phyloP scores from a whole-genome alignment of 2,888 invertebrate genomes.

The Nomada ruficornis region DNA sequence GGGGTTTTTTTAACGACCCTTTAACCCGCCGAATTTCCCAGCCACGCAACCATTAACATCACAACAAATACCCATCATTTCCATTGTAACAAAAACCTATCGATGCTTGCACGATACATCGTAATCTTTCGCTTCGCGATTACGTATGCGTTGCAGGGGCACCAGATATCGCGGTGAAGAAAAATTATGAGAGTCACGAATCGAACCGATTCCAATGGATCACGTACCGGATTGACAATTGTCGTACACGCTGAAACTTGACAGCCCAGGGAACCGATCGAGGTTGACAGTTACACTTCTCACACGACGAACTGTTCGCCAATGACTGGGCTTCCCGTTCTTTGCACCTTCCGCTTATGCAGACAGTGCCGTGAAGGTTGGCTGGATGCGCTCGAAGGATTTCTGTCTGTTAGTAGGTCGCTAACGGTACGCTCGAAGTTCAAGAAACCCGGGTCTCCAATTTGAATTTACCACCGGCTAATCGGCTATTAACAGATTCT shows the following conservation, averaged over 20 bases:
- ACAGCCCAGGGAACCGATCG: slow-evolving; percentile 34
- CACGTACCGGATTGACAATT: slow-evolving; percentile 42
- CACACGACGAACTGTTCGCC: slow-evolving; percentile 67
- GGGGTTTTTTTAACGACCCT: too few species aligned
- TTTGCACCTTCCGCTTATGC: slow-evolving; percentile 43
- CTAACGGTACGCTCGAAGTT: slow-evolving; percentile 82
- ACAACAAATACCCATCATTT: too few species aligned
- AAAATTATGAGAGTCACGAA: slow-evolving; percentile 23
- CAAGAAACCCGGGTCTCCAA: slow-evolving; percentile 79
- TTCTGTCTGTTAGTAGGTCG: slow-evolving; percentile 83
- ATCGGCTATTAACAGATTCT: slow-evolving; percentile 29
- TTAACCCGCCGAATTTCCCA: too few species aligned
- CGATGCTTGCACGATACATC: neutral
- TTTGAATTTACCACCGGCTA: slow-evolving; percentile 71
- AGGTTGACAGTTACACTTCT: slow-evolving; percentile 65
- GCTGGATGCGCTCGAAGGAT: slow-evolving; percentile 74
- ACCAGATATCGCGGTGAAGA: neutral
- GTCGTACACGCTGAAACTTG: slow-evolving; percentile 38
- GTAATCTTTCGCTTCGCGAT: neutral
- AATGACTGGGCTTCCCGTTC: slow-evolving; percentile 71
- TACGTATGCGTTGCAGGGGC: neutral
- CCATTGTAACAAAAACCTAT: too few species aligned
- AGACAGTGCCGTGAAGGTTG: slow-evolving; percentile 63
- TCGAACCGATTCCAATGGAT: slow-evolving; percentile 12
- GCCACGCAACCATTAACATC: too few species aligned